Base-by-base conservation (phyloP, 92 coral and sea anemone species). In the Palythoa heliodiscus region DNA sequence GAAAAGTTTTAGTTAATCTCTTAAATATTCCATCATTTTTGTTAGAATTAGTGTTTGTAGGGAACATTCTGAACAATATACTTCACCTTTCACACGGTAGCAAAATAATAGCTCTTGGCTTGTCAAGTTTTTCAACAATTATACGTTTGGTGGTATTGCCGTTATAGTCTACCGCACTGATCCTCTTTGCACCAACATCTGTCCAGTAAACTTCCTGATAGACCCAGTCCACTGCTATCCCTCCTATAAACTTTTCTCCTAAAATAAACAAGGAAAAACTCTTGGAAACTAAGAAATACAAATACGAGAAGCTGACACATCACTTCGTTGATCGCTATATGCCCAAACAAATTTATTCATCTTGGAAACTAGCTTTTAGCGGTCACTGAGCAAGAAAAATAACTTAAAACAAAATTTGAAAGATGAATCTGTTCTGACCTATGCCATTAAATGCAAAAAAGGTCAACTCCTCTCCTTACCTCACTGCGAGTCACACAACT, bases 71-170 rank as follows among this genome's bases (percentile, higher is more conserved):
- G n/a, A 14, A 17, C 47, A 24, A 37, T n/a, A 3, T 15, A 15
- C 74, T 52, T 22, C 82, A 96, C 98, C 91, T 91, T 86, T 94
- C 89, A 82, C 98, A 96, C 8, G 98, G 96, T n/a, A 96, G 78
- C 39, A 96, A 85, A 5, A 91, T 91, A 12, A 96, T 67, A 14
- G 92, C 78, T 13, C 87, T 63, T 1, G 95, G 93, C 20, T 73
- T 71, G 43, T 78, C 52, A 57, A 87, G 69, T 7, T 90, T 92
- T 16, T 73, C 75, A 1, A 89, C 53, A 7, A 96, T 54, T 63
- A 83, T 72, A 54, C 77, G 66, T 71, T 53, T 84, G 58, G 88
- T 35, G 17, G 87, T 73, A 16, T 91, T 76, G 23, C 98, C 98
- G 86, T 89, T 88, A 35, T 92, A 92, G 52, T 86, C 73, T 7